Conservation (phyloP, 2,888 invertebrate species). For the Smittia aterrima region DNA sequence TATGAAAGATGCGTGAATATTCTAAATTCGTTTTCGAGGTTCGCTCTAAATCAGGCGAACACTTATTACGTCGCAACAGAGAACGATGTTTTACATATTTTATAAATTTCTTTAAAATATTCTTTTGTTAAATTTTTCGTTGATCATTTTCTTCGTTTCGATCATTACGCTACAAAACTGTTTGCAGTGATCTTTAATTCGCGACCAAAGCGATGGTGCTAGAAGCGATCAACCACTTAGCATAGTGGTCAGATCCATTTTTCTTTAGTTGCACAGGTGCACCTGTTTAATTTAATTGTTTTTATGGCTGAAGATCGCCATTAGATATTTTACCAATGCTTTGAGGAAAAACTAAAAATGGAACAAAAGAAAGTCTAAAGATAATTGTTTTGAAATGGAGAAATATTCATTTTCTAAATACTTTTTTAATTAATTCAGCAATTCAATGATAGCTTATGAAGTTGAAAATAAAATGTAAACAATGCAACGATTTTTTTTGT, state of each 20-base stretch:
- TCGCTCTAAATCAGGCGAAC: not conserved
- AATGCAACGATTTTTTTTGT: not conserved
- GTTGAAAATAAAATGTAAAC: slow-evolving; percentile 6
- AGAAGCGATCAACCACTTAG: not conserved
- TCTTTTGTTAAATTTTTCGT: not conserved
- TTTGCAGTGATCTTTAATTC: not conserved
- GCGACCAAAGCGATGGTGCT: not conserved
- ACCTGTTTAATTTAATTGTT: too few species aligned
- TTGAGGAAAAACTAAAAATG: not conserved
- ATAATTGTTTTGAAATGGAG: not conserved
- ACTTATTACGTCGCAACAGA: not conserved
- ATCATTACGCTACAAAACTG: not conserved
- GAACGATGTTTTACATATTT: not conserved
- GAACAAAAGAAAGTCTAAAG: not conserved
- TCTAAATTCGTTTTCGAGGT: not conserved
- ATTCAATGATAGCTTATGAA: slow-evolving; percentile 17
- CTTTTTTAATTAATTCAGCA: not conserved
- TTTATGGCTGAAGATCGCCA: not conserved
- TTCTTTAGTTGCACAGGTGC: not conserved
- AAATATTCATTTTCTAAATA: not conserved
- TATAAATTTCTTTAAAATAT: not conserved
- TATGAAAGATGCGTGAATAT: not conserved
- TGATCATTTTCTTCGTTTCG: not conserved
- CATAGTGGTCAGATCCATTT: not conserved
- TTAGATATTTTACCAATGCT: not conserved